These are phyloP conservation scores for Phania funesta DNA, from an alignment of 2,888 invertebrate genomes.

Conservation along the genomic window DNA sequence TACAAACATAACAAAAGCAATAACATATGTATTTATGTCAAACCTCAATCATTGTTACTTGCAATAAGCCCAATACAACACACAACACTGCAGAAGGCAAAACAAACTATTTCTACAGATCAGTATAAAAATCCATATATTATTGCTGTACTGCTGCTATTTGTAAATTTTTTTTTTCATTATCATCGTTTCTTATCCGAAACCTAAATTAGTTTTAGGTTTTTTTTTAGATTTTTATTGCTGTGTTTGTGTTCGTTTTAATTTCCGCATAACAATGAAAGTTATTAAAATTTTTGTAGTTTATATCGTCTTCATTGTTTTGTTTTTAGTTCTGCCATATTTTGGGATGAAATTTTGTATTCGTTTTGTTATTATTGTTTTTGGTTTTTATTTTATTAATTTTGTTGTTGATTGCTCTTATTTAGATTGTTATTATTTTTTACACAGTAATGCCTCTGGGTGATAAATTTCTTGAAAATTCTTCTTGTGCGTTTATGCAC, in stretches of 20 bases:
- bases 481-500: slow-evolving; percentile 11
- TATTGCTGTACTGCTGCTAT: slow-evolving; percentile 10
- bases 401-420: slow-evolving; percentile 25
- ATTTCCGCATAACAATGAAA: slow-evolving; percentile 67
- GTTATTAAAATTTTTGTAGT: slow-evolving; percentile 68
- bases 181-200: slow-evolving; percentile 6
- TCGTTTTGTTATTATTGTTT: slow-evolving; percentile 59
- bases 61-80: slow-evolving; percentile 17
- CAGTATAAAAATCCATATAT: slow-evolving; percentile 20
- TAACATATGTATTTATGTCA: slow-evolving; percentile 66
- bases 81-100: neutral
- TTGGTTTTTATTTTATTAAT: slow-evolving; percentile 42
- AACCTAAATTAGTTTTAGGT: slow-evolving; percentile 53
- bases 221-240: slow-evolving; percentile 11
- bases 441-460: slow-evolving; percentile 54
- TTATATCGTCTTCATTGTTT: slow-evolving; percentile 39
- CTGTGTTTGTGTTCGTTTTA: slow-evolving; percentile 57
- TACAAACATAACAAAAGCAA: slow-evolving; percentile 17
- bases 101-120: slow-evolving; percentile 20
- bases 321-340: neutral
- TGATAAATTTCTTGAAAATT: slow-evolving; percentile 61
- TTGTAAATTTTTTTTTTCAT: slow-evolving; percentile 25
- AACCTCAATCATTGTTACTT: slow-evolving; percentile 60
- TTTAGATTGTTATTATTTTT: slow-evolving; percentile 48
- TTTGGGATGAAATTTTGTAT: slow-evolving; percentile 49